These are phyloP conservation scores for Podilymbus podiceps DNA, from an alignment of 2,113 vertebrate species.

Conservation along the genomic window DNA sequence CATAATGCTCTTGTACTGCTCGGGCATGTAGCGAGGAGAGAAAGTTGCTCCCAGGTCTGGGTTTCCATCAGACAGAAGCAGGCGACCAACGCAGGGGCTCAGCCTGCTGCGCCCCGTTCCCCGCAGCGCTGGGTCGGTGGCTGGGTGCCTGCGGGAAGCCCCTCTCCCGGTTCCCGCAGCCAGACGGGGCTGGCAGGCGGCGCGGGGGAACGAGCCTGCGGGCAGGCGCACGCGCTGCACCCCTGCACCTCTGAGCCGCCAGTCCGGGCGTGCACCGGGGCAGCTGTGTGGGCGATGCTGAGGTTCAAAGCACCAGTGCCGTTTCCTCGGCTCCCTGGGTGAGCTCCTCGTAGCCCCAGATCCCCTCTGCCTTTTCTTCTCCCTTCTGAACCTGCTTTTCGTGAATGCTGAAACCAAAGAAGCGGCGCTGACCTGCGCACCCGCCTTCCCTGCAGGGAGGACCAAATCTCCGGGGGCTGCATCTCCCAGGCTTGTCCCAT, in stretches of 20 bases:
- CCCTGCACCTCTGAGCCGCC: background rate
- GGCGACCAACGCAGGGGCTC: too few species aligned
- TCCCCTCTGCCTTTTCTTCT: background rate
- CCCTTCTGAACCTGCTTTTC: background rate
- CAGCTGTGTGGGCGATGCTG: background rate
- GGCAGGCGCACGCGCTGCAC: background rate
- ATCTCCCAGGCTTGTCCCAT: fast-evolving
- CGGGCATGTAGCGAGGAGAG: background rate
- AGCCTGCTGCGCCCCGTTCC: background rate
- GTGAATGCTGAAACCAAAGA: background rate
- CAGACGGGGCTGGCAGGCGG: background rate
- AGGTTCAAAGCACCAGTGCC: background rate
- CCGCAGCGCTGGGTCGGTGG: background rate
- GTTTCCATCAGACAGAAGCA: background rate
- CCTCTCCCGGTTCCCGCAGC: fast-evolving
- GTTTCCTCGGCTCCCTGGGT: background rate
- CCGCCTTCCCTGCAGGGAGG: background rate
- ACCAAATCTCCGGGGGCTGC: background rate
- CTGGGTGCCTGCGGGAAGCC: background rate
- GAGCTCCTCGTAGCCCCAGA: background rate
- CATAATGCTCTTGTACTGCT: fast-evolving
- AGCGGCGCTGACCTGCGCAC: background rate
- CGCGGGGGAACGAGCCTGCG: background rate
- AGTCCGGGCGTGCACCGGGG: background rate
- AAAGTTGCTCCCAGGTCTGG: background rate